Conservation (phyloP, 2,113 vertebrate genomes). For the Petaurus breviceps region DNA sequence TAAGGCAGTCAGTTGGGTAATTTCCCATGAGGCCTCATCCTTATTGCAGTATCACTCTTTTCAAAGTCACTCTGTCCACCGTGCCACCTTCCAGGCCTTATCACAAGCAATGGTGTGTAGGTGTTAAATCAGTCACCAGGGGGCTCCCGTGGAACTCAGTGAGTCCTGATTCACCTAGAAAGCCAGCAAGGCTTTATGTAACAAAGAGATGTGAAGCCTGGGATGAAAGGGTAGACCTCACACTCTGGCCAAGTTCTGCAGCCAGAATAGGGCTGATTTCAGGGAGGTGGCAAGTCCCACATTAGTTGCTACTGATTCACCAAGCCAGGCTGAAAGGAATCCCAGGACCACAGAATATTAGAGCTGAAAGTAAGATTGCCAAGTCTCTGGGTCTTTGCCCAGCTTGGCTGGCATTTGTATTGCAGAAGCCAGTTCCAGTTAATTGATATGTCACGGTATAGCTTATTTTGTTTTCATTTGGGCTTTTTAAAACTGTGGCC, state of each 20-base stretch:
- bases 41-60: neutral
- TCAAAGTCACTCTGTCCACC: fast-evolving
- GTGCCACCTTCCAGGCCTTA: neutral
- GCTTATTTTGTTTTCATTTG: neutral
- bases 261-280: neutral
- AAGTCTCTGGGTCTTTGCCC: neutral
- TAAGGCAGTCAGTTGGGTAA: neutral
- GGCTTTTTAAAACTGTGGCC: neutral
- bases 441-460: neutral
- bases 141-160: constrained; percentile 31
- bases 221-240: neutral
- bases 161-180: fast-evolving
- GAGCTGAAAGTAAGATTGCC: neutral
- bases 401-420: neutral
- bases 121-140: constrained; percentile 19
- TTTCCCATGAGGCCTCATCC: neutral
- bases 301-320: neutral
- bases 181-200: neutral
- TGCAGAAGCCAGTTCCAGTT: neutral
- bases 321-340: neutral
- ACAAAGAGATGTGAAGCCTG: neutral
- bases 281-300: neutral
- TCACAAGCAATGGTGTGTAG: neutral
- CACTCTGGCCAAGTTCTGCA: neutral
- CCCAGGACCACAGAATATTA: neutral